Percentiles rank a stretch among this genome's conserved stretches.
phyloP scores from a whole-genome alignment of 2,888 invertebrate species.

The Aradus depressus region DNA sequence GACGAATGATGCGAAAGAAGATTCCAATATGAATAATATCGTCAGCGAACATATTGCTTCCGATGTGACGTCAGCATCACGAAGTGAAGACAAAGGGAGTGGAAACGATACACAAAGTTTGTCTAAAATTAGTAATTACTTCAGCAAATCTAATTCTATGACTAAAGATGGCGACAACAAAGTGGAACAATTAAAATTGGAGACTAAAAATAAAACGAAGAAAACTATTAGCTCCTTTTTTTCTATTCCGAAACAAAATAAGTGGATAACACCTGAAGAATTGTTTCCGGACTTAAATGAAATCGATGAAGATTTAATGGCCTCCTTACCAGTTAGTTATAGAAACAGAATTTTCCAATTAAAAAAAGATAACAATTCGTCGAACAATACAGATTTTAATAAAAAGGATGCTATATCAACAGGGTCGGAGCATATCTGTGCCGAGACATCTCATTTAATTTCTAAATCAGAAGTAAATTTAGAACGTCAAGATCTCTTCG shows the following conservation, averaged over 20 bases:
- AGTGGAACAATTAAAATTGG: neutral
- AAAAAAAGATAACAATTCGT: constrained; percentile 29
- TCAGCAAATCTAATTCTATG: neutral
- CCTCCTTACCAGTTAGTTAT: constrained; percentile 37
- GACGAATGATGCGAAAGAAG: neutral
- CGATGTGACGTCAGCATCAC: no score
- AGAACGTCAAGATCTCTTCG: neutral
- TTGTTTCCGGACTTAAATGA: constrained; percentile 40
- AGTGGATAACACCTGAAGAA: constrained; percentile 35
- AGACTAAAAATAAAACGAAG: constrained; percentile 19
- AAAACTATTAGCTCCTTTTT: constrained; percentile 13
- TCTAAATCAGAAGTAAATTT: neutral
- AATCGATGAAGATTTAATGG: constrained; percentile 37
- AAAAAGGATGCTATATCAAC: neutral
- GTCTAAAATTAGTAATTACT: no score
- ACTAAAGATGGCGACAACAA: neutral
- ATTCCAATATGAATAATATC: neutral
- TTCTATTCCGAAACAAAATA: neutral
- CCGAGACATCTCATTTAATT: neutral
- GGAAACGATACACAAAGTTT: no score
- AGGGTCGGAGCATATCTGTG: no score
- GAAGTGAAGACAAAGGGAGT: no score
- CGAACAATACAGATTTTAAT: neutral
- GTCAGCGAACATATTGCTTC: neutral
- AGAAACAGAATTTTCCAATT: constrained; percentile 35